A percentile compares a stretch with the other conserved stretches of the same genome.
Evolutionary conservation across 2,888 invertebrate species (phyloP).

Genomic region (Eumacrocentrus americanus): DNA sequence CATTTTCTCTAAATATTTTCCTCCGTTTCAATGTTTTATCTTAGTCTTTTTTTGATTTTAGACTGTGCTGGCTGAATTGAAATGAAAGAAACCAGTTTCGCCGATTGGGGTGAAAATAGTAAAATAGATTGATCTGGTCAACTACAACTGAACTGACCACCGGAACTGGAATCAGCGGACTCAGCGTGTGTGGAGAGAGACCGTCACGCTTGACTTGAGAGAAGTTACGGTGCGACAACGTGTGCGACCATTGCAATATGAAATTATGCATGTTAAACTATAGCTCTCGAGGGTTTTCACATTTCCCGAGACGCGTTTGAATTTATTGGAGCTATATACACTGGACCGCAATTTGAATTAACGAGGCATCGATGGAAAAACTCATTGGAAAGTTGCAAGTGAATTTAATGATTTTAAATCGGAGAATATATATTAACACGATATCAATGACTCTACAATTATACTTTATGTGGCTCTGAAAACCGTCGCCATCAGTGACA

Average conservation of each 20-base stretch:
- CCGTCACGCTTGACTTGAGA: constrained; percentile 38
- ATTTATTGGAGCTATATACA: constrained; percentile 13
- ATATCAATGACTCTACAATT: too few species aligned
- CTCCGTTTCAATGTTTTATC: too few species aligned
- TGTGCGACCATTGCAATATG: constrained; percentile 28
- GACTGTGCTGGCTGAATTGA: too few species aligned
- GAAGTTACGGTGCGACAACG: constrained; percentile 31
- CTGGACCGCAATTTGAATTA: constrained; percentile 26
- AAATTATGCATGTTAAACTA: constrained; percentile 46
- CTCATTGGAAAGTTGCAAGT: neutral
- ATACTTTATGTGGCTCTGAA: too few species aligned
- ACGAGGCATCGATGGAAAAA: constrained; percentile 4
- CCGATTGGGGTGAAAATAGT: constrained; percentile 31
- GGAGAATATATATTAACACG: too few species aligned
- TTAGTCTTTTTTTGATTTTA: too few species aligned
- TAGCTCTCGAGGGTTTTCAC: constrained; percentile 45
- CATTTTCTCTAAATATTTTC: too few species aligned
- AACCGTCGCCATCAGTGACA: too few species aligned
- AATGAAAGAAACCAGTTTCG: neutral
- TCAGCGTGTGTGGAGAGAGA: constrained; percentile 14
- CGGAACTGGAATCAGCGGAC: neutral
- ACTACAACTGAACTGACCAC: constrained; percentile 9
- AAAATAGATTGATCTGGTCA: constrained; percentile 33
- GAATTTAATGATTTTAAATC: too few species aligned
- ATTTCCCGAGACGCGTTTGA: constrained; percentile 36